phyloP scores from a whole-genome alignment of 2,113 vertebrate species.

The Leiothrix lutea region DNA sequence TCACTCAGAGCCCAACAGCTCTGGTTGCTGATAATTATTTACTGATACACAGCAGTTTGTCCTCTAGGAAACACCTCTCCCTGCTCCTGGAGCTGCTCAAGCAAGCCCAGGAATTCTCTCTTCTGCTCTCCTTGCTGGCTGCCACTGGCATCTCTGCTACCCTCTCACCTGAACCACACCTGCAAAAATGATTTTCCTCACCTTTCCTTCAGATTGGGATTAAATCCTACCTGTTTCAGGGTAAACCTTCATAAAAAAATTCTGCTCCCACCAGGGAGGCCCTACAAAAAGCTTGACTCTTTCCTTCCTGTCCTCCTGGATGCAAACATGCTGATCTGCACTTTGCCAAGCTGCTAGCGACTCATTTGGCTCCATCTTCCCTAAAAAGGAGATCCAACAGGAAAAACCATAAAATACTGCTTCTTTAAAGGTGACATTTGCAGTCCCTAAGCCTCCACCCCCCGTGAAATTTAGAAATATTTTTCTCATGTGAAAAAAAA shows the following conservation, averaged over 20 bases:
- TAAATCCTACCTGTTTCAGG: neutral
- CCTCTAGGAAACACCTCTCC: neutral
- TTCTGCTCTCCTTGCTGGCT: neutral
- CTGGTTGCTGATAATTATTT: neutral
- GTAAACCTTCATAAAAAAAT: neutral
- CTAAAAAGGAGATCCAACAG: neutral
- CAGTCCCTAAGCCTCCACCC: neutral
- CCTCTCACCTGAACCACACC: neutral
- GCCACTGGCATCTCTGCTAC: neutral
- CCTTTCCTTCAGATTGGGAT: neutral
- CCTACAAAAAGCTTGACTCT: neutral
- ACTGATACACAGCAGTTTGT: neutral
- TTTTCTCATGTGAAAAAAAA: neutral
- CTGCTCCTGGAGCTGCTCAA: neutral
- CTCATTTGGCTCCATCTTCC: neutral
- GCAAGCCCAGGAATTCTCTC: neutral
- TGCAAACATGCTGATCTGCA: neutral
- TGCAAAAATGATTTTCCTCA: neutral
- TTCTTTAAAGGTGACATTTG: neutral
- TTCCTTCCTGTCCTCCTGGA: neutral
- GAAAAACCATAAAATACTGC: neutral
- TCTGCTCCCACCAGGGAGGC: neutral
- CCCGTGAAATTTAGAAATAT: rapidly evolving
- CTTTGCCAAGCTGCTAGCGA: neutral
- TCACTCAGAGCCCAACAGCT: neutral